A percentile compares a stretch with the other conserved stretches of the same genome.
Evolutionary conservation across 2,113 vertebrate genomes (phyloP).

Genomic region (Apeltes quadracus): DNA sequence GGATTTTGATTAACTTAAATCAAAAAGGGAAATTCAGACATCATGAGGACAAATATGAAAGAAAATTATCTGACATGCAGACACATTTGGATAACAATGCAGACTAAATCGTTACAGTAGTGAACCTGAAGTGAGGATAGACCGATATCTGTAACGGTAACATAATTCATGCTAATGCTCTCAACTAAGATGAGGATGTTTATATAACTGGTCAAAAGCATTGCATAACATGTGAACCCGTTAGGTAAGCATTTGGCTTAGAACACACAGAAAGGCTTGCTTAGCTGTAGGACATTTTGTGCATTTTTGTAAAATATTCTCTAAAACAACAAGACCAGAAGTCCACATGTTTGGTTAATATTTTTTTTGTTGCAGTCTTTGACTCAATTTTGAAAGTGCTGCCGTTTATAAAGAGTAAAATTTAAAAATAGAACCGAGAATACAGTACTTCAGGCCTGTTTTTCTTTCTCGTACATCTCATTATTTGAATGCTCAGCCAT

Average conservation of each 20-base stretch:
- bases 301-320: not conserved
- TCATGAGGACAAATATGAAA: conserved; percentile 22
- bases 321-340: not conserved
- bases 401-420: not conserved
- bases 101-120: conserved; percentile 27
- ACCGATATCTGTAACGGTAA: conserved; percentile 77
- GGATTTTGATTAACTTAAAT: conserved; percentile 23
- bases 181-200: not conserved
- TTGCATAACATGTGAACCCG: not conserved
- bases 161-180: conserved; percentile 1
- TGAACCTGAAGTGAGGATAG: conserved; percentile 72
- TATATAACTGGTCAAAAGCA: not conserved
- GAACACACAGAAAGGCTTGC: not conserved
- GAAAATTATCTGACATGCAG: conserved; percentile 61
- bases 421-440: not conserved
- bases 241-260: not conserved
- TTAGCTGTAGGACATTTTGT: not conserved
- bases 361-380: not conserved
- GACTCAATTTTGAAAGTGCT: not conserved
- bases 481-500: conserved; percentile 58
- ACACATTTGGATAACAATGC: conserved; percentile 32
- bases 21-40: conserved; percentile 17
- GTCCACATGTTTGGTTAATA: not conserved
- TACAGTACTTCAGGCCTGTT: not conserved
- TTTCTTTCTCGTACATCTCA: not conserved